Evolutionary conservation across 2,113 vertebrate species (phyloP).

Genomic region (Cyanoramphus novaezelandiae): DNA sequence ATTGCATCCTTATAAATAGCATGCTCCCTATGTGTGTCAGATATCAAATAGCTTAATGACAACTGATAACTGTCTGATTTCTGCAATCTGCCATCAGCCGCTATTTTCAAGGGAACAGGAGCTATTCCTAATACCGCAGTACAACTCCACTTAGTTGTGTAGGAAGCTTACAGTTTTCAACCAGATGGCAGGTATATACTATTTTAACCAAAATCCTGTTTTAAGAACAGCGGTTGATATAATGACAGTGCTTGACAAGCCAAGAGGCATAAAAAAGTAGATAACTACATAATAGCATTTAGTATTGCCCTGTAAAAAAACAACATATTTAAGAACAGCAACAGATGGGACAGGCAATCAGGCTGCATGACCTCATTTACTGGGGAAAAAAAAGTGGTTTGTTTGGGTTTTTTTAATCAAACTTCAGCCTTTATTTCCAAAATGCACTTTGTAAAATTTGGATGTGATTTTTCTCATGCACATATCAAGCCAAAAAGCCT

Average conservation of each 20-base stretch:
- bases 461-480: not conserved
- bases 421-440: constrained; percentile 23
- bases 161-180: constrained; percentile 66
- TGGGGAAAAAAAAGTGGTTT: not conserved
- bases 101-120: constrained; percentile 69
- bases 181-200: constrained; percentile 66
- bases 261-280: constrained; percentile 1
- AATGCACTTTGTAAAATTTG: not conserved
- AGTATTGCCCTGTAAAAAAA: constrained; percentile 38
- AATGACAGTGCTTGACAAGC: constrained; percentile 52
- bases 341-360: constrained; percentile 44
- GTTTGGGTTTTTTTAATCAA: constrained; percentile 23
- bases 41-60: constrained; percentile 58
- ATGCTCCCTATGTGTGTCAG: constrained; percentile 37
- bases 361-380: constrained; percentile 41
- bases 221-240: constrained; percentile 42
- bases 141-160: constrained; percentile 54
- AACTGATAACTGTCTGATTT: constrained; percentile 70
- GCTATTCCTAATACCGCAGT: constrained; percentile 45
- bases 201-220: constrained; percentile 63
- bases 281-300: constrained; percentile 34
- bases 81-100: constrained; percentile 71
- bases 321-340: constrained; percentile 22
- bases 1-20: constrained; percentile 37
- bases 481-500: not conserved